Percentiles rank a stretch among this genome's conserved stretches.
Evolutionary conservation across 2,113 vertebrate genomes (phyloP).

Genomic region (Forbesichthys papilliferus): DNA sequence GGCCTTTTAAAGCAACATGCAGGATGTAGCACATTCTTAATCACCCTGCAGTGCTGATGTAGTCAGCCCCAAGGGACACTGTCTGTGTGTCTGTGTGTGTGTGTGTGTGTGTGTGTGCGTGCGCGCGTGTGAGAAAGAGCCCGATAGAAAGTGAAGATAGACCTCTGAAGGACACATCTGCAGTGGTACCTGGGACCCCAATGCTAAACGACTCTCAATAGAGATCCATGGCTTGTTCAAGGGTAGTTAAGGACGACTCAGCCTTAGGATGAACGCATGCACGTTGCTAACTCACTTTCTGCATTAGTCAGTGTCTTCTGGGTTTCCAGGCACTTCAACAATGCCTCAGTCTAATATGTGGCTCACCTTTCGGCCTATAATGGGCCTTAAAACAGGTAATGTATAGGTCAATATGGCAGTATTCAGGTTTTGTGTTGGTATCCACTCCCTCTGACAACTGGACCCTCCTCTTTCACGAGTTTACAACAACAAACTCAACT

Average conservation of each 20-base stretch:
- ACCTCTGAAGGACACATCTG: not conserved
- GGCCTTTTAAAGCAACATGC: constrained; percentile 47
- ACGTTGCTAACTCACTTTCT: too few relatives aligned
- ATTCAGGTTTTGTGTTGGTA: too few relatives aligned
- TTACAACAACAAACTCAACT: too few relatives aligned
- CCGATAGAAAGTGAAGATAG: not conserved
- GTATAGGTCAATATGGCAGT: too few relatives aligned
- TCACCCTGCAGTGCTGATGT: constrained; percentile 27
- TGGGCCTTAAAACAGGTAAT: too few relatives aligned
- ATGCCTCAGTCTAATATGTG: too few relatives aligned
- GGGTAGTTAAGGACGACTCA: constrained; percentile 1
- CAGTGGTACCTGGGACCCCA: constrained; percentile 3
- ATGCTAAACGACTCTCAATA: constrained; percentile 6
- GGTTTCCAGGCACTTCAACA: too few relatives aligned
- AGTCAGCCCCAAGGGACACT: constrained; percentile 1
- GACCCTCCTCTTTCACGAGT: too few relatives aligned
- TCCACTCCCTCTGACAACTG: too few relatives aligned
- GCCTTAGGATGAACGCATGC: not conserved
- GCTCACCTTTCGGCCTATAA: too few relatives aligned
- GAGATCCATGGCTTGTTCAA: constrained; percentile 4
- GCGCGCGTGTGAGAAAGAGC: not conserved
- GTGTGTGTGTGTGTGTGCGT: not conserved
- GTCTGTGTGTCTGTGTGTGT: constrained; percentile 10
- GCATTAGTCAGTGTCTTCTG: too few relatives aligned
- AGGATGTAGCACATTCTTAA: constrained; percentile 30